phyloP scores from a whole-genome alignment of 2,113 vertebrate species.

The Syrrhaptes paradoxus region DNA sequence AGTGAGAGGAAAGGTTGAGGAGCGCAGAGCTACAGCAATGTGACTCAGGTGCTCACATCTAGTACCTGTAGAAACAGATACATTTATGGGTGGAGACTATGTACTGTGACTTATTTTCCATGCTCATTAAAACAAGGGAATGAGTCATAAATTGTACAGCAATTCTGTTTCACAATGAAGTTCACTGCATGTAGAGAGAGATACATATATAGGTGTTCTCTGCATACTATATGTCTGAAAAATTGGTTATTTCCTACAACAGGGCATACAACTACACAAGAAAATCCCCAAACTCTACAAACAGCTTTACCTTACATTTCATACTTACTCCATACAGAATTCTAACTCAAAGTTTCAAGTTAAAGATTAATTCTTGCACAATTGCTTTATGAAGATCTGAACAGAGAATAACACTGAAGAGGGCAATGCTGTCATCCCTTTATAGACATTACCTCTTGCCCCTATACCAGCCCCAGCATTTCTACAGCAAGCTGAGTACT shows the following conservation, averaged over 20 bases:
- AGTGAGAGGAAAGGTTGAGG: background rate
- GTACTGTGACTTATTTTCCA: constrained; percentile 23
- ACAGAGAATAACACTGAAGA: background rate
- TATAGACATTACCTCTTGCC: background rate
- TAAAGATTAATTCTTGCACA: constrained; percentile 10
- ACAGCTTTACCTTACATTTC: background rate
- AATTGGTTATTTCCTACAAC: background rate
- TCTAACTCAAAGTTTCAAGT: background rate
- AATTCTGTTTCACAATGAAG: background rate
- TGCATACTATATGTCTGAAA: background rate
- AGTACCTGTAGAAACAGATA: constrained; percentile 61
- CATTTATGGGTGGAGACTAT: constrained; percentile 18
- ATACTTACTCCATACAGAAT: background rate
- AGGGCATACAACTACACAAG: background rate
- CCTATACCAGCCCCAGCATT: background rate
- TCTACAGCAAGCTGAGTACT: background rate
- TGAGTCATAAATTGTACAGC: constrained; percentile 42
- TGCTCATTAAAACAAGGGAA: background rate
- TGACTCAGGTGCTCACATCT: constrained; percentile 7
- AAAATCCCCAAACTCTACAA: background rate
- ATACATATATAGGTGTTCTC: background rate
- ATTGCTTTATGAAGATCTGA: background rate
- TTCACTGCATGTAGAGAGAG: background rate
- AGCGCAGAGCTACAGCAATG: background rate
- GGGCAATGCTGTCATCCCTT: background rate